Evolutionary conservation across 2,113 vertebrate species (phyloP).

Genomic region (Hystrix cristata): DNA sequence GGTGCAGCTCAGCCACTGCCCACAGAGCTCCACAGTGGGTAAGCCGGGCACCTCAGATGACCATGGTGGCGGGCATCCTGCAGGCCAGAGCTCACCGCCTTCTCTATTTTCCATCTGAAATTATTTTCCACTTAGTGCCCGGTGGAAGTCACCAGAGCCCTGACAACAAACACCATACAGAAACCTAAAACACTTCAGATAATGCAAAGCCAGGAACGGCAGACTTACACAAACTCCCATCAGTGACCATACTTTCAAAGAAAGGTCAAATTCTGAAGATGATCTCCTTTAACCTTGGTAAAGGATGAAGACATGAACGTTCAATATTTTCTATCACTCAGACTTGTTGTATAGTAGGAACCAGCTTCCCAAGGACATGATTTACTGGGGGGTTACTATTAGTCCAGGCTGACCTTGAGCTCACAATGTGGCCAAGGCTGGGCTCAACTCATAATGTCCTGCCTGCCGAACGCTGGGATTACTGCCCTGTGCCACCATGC

Average conservation of each 20-base stretch:
- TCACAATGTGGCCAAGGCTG: not conserved
- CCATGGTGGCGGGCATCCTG: not conserved
- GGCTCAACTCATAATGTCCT: not conserved
- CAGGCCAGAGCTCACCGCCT: not conserved
- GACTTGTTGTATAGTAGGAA: not conserved
- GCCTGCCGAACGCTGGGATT: not conserved
- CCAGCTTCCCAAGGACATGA: not conserved
- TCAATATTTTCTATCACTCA: not conserved
- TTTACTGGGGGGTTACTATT: not conserved
- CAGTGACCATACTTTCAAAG: not conserved
- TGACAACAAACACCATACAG: not conserved
- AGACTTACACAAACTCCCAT: not conserved
- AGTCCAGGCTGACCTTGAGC: not conserved
- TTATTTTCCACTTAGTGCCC: not conserved
- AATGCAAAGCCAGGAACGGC: not conserved
- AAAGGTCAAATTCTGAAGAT: not conserved
- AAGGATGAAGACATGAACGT: not conserved
- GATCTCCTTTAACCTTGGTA: not conserved
- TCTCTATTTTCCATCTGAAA: slow-evolving; percentile 9
- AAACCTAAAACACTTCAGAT: slow-evolving; percentile 5
- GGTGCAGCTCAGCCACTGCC: not conserved
- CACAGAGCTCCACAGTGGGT: not conserved
- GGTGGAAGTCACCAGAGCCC: not conserved
- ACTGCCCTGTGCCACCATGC: not conserved
- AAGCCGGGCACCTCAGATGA: not conserved